phyloP scores from a whole-genome alignment of 2,888 invertebrate species.

The Brachylomia viminalis region DNA sequence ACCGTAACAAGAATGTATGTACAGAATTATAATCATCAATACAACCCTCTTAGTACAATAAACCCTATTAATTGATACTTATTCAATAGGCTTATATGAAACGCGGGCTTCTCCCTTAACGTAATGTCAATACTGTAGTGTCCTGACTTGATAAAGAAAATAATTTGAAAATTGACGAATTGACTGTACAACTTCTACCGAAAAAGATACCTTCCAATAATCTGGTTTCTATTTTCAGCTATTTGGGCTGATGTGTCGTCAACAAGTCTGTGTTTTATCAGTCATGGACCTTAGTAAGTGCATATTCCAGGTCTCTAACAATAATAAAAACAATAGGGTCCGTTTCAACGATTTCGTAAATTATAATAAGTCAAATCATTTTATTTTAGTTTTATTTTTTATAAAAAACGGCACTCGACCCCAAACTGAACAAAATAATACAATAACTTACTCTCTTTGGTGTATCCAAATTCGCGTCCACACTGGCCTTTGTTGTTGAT shows the following conservation, averaged over 20 bases:
- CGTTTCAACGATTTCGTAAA: background rate
- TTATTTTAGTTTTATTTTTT: no score
- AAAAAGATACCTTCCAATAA: background rate
- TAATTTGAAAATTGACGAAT: background rate
- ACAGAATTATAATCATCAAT: no score
- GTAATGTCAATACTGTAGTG: background rate
- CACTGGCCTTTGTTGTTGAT: constrained; percentile 99
- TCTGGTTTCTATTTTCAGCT: background rate
- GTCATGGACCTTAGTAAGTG: background rate
- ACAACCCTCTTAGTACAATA: no score
- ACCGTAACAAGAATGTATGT: no score
- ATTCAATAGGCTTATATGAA: no score
- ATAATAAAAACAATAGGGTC: background rate
- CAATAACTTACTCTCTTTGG: constrained; percentile 89
- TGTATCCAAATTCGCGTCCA: constrained; percentile 94
- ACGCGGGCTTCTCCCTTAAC: no score
- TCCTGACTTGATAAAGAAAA: background rate
- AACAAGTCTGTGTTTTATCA: background rate
- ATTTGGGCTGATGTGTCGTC: background rate
- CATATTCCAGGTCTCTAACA: background rate
- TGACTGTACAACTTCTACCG: background rate
- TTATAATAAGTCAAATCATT: background rate
- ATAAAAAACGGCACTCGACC: background rate
- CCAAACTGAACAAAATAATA: background rate
- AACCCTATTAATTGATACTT: no score